These are phyloP conservation scores for Balanococcus diminutus DNA, from an alignment of 2,888 invertebrate genomes.

Conservation along the genomic window DNA sequence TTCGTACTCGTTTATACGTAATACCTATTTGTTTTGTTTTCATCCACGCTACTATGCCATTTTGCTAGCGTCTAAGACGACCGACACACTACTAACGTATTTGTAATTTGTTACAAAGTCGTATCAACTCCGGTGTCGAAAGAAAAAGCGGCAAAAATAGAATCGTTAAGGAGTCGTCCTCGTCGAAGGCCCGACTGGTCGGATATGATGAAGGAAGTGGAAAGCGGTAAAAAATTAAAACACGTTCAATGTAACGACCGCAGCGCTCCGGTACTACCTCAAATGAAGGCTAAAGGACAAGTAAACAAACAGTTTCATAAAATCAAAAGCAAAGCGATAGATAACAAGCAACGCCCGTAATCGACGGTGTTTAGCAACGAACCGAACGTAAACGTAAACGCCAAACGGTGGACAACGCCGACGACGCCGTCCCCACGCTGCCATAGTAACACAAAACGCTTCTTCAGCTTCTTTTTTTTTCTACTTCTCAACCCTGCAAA, in stretches of 20 bases:
- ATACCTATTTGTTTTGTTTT: no score
- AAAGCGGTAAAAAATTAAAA: conserved; percentile 76
- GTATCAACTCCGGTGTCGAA: conserved; percentile 67
- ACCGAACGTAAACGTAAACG: conserved; percentile 38
- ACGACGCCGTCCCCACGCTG: not conserved
- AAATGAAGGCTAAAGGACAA: conserved; percentile 60
- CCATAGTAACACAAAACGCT: not conserved
- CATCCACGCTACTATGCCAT: no score
- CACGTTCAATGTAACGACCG: conserved; percentile 87
- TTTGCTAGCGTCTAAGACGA: no score
- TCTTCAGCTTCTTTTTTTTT: not conserved
- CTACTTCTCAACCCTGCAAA: not conserved
- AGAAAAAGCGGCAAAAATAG: conserved; percentile 71
- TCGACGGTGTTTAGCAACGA: no score
- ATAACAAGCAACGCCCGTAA: no score
- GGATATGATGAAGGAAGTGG: conserved; percentile 90
- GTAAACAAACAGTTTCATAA: conserved; percentile 57
- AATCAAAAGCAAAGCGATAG: not conserved
- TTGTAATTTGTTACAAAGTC: conserved; percentile 12
- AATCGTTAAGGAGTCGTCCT: conserved; percentile 75
- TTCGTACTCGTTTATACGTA: no score
- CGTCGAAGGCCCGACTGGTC: conserved; percentile 86
- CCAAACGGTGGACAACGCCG: not conserved
- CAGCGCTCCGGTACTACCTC: conserved; percentile 66
- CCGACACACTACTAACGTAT: no score